phyloP scores from a whole-genome alignment of 2,797 vertebrate genomes.

The Chloroceryle amazona region DNA sequence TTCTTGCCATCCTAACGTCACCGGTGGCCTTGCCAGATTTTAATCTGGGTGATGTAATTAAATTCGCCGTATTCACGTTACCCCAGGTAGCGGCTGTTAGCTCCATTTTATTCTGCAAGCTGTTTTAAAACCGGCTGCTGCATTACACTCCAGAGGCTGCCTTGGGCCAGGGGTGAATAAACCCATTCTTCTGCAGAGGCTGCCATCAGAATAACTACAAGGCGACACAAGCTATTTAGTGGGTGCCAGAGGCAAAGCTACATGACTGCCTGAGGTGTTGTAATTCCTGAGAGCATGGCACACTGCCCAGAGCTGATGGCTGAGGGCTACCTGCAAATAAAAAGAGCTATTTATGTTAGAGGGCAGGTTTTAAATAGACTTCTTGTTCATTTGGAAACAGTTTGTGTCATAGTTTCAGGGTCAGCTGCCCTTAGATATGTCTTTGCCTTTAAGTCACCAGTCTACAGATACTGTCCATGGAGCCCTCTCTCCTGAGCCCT shows the following conservation, averaged over 20 bases:
- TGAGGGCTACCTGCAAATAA: constrained; percentile 44
- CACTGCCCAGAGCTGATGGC: not conserved
- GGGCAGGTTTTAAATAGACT: constrained; percentile 54
- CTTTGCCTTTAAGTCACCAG: constrained; percentile 11
- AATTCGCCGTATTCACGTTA: not conserved
- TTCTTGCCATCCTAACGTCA: not conserved
- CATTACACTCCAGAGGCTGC: not conserved
- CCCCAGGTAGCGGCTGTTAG: not conserved
- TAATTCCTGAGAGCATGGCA: constrained; percentile 20
- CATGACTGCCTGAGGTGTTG: constrained; percentile 2
- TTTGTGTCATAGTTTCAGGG: constrained; percentile 30
- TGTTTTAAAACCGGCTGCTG: constrained; percentile 19
- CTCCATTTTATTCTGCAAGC: not conserved
- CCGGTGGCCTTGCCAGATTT: not conserved
- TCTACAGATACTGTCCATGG: not conserved
- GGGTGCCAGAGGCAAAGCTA: constrained; percentile 44
- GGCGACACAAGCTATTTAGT: not conserved
- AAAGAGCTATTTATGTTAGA: constrained; percentile 46
- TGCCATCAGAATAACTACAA: not conserved
- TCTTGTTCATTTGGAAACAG: constrained; percentile 23
- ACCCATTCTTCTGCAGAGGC: not conserved
- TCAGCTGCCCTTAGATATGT: constrained; percentile 29
- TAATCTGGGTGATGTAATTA: not conserved
- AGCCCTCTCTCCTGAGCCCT: not conserved
- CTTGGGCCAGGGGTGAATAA: not conserved